Evolutionary conservation across 2,113 vertebrate genomes (phyloP).

Genomic region (Chamaea fasciata): DNA sequence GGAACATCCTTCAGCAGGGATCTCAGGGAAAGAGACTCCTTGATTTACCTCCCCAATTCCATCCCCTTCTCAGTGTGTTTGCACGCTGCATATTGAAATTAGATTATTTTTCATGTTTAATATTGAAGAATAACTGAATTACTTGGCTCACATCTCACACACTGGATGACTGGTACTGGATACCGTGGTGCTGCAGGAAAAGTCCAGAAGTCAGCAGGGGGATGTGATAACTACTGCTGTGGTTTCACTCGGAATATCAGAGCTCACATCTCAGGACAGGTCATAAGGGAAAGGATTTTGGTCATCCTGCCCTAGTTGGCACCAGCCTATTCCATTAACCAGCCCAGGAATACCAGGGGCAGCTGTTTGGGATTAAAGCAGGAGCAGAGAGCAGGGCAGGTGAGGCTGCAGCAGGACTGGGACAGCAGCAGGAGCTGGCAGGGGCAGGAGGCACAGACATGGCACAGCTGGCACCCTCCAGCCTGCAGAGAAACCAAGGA

Average conservation of each 20-base stretch:
- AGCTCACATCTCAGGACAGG: not conserved
- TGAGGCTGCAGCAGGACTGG: not conserved
- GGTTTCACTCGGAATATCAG: not conserved
- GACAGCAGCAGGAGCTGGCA: not conserved
- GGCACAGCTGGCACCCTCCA: not conserved
- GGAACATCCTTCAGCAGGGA: not conserved
- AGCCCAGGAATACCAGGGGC: not conserved
- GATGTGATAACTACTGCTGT: not conserved
- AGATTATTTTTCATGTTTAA: constrained; percentile 15
- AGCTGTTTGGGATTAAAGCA: not conserved
- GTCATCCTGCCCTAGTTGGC: not conserved
- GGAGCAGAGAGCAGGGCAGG: not conserved
- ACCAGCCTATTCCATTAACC: not conserved
- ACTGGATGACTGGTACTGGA: not conserved
- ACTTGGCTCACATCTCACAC: not conserved
- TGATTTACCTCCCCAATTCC: constrained; percentile 8
- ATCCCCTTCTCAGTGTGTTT: not conserved
- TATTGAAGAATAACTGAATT: not conserved
- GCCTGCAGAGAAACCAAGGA: not conserved
- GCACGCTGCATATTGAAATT: not conserved
- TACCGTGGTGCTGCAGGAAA: not conserved
- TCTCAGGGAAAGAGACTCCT: not conserved
- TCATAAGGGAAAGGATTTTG: not conserved
- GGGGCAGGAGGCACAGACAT: not conserved
- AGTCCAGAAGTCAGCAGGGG: not conserved